A percentile compares a stretch with the other conserved stretches of the same genome.
Evolutionary conservation across 1,140 invertebrate genomes (phyloP).

Genomic region (Lamellibrachia luymesi): DNA sequence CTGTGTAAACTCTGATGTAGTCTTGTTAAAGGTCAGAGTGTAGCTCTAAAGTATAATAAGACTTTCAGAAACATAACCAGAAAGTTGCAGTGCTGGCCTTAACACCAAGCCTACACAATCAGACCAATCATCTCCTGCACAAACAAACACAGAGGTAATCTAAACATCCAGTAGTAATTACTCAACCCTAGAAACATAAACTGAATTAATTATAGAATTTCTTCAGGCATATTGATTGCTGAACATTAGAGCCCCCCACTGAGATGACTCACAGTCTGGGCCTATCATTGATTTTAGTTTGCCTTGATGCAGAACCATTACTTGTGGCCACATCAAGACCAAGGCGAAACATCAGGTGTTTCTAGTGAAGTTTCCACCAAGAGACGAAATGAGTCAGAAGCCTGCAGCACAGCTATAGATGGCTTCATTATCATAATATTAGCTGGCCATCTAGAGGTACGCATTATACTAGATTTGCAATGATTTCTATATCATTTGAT

Average conservation of each 20-base stretch:
- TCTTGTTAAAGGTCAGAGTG: background rate
- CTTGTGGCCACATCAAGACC: background rate
- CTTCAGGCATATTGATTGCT: background rate
- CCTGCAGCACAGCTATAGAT: background rate
- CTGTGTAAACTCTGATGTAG: background rate
- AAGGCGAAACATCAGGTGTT: background rate
- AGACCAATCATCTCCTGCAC: background rate
- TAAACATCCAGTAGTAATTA: conserved; percentile 1
- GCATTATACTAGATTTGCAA: no score
- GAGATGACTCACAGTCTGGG: background rate
- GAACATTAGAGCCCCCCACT: background rate
- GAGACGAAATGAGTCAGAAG: background rate
- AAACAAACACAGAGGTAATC: background rate
- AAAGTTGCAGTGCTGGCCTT: background rate
- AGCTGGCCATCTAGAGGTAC: background rate
- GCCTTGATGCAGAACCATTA: background rate
- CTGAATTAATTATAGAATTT: conserved; percentile 2
- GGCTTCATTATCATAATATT: background rate
- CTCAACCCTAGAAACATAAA: background rate
- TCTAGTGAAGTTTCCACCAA: background rate
- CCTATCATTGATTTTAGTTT: background rate
- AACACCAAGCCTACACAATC: background rate
- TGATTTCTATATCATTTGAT: background rate
- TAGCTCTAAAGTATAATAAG: background rate
- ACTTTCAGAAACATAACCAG: background rate